Base-by-base conservation (phyloP, 2,797 vertebrate genomes). In the Poeciliopsis presidionis region DNA sequence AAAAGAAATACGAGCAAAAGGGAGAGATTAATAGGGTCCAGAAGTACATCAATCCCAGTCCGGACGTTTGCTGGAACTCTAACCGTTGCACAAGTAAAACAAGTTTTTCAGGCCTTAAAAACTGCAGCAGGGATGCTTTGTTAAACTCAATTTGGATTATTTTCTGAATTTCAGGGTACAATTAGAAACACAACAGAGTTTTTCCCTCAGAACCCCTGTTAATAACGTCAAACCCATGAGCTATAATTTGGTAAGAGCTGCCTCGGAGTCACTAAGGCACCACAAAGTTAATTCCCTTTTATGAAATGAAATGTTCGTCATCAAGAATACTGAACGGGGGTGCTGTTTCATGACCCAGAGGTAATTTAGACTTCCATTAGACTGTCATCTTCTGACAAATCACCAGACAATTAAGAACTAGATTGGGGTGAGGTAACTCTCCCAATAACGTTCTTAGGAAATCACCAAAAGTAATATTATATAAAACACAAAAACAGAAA, bases 401-500 rank as follows among this genome's bases (percentile, higher is more conserved):
- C 16, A 61, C 55, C 59, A 30, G 45, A 77, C 28, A 70, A 11
- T 12, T 72, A 16, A 30, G 77, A 20, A 78, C 14, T 71, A 33
- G 11, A 71, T 72, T 57, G 41, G 13, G 18, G 72, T 39, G 25
- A 5, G 16, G 73, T 45, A n/a, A 3, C 30, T 63, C 28, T 22
- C 49, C 3, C 13, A 33, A 45, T 49, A n/a, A 63, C 0, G 2
- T 63, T 78, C 73, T n/a, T 49, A 7, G 9, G 0, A 8, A 7
- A 46, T 46, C 14, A 75, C 28, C 5, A 30, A 78, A 78, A 53
- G 8, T 1, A 49, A 47, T 30, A 57, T 78, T 61, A 65, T 7
- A 75, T n/a, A 46, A 33, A 61, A 75, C 14, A 71, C 16, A 61
- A 47, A 74, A 74, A 73, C 51, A 77, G 73, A 46, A 14, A 43